phyloP scores from a whole-genome alignment of 2,113 vertebrate species.

The Cinclus cinclus region DNA sequence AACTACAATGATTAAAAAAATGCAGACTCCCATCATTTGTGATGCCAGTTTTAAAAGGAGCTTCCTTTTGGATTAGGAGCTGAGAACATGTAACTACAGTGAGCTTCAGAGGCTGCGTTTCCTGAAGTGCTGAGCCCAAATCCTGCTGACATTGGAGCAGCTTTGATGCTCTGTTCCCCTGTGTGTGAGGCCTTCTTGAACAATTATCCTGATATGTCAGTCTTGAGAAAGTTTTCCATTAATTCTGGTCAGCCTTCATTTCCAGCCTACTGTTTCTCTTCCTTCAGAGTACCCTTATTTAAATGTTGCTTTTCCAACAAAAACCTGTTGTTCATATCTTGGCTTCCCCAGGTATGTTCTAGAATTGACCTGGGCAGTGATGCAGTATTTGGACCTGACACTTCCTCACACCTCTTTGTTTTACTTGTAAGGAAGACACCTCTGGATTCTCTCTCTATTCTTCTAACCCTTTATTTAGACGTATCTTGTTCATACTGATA shows the following conservation, averaged over 20 bases:
- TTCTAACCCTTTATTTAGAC: neutral
- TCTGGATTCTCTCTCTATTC: neutral
- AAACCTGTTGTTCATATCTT: neutral
- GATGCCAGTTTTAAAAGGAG: neutral
- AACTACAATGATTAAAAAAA: neutral
- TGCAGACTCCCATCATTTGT: neutral
- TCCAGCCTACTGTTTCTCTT: neutral
- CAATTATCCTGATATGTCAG: neutral
- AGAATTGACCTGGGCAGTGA: neutral
- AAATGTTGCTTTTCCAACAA: neutral
- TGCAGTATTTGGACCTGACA: neutral
- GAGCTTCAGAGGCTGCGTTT: neutral
- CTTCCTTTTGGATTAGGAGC: neutral
- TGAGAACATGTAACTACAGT: neutral
- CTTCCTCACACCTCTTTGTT: neutral
- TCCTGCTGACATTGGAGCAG: neutral
- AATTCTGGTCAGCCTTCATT: neutral
- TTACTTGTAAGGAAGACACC: neutral
- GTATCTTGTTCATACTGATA: neutral
- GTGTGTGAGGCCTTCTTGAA: neutral
- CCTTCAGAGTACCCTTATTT: neutral
- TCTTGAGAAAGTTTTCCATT: constrained; percentile 12
- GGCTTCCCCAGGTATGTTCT: neutral
- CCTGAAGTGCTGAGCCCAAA: neutral
- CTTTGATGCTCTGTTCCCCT: neutral